Evolutionary conservation across 92 coral and sea anemone genomes (phyloP).

Genomic region (Porites evermanni): DNA sequence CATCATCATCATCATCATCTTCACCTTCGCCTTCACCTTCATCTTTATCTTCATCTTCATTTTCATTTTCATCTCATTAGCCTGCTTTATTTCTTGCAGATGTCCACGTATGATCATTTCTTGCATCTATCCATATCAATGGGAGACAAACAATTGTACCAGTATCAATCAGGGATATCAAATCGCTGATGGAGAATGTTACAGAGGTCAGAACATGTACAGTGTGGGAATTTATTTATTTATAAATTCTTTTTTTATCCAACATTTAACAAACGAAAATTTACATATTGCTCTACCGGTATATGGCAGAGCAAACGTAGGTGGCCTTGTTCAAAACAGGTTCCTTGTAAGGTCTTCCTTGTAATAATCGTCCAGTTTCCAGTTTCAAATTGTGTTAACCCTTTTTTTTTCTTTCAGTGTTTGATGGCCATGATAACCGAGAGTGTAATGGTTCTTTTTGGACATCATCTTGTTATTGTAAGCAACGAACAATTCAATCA

Average conservation of each 20-base stretch:
- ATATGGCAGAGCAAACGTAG: too few species aligned
- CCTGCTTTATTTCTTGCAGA: neutral
- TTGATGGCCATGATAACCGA: conserved; percentile 21
- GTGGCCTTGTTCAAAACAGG: too few species aligned
- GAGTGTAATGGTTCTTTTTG: neutral
- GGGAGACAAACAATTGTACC: conserved; percentile 27
- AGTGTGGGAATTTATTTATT: too few species aligned
- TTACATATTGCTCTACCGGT: too few species aligned
- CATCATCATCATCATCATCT: too few species aligned
- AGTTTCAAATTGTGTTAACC: neutral
- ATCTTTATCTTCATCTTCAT: too few species aligned
- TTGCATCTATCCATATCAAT: neutral
- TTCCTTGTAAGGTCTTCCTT: too few species aligned
- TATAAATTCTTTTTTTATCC: too few species aligned
- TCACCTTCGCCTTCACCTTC: too few species aligned
- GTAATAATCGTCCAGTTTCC: too few species aligned
- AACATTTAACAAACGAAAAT: too few species aligned
- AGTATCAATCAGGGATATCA: neutral
- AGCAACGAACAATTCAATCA: neutral
- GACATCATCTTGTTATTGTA: neutral
- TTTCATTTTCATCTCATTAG: too few species aligned
- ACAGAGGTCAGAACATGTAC: neutral
- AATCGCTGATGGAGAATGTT: neutral
- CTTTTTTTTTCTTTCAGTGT: neutral
- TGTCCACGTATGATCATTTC: conserved; percentile 28